phyloP scores from a whole-genome alignment of 2,113 vertebrate species.

The Glaucidium brasilianum region DNA sequence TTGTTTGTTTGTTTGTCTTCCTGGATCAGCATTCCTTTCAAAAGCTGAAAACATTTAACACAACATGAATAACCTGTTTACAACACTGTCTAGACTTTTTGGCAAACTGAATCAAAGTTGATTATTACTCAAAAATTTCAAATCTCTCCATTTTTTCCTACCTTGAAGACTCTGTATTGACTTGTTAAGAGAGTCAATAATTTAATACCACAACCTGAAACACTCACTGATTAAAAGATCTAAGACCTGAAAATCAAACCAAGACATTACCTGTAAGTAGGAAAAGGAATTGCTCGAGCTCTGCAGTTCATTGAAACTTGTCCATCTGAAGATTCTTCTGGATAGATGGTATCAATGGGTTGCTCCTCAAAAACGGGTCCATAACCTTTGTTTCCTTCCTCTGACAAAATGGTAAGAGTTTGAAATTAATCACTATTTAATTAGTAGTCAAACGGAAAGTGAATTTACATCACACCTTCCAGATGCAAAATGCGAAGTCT shows the following conservation, averaged over 20 bases:
- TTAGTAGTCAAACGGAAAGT: neutral
- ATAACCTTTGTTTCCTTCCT: slow-evolving; percentile 84
- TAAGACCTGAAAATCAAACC: neutral
- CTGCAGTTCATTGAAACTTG: slow-evolving; percentile 92
- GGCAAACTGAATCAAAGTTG: neutral
- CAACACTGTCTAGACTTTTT: neutral
- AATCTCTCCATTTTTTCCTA: neutral
- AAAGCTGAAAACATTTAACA: neutral
- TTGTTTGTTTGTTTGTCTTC: neutral
- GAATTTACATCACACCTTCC: neutral
- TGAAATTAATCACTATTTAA: neutral
- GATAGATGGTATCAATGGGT: slow-evolving; percentile 93
- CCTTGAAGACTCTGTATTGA: neutral
- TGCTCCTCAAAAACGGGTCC: slow-evolving; percentile 97
- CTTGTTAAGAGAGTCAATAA: neutral
- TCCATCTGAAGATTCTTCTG: slow-evolving; percentile 92
- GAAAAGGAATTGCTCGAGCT: slow-evolving; percentile 85
- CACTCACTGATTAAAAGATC: neutral
- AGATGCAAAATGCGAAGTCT: neutral
- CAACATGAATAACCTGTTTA: neutral
- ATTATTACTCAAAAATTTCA: neutral
- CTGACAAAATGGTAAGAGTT: slow-evolving; percentile 60
- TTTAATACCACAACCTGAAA: neutral
- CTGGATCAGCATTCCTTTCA: neutral
- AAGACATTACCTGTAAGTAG: slow-evolving; percentile 87